Evolutionary conservation across 1,140 invertebrate species (phyloP), one percentile per base, ranked within the genome.

Genomic region (Drosophila trapezifrons): DNA sequence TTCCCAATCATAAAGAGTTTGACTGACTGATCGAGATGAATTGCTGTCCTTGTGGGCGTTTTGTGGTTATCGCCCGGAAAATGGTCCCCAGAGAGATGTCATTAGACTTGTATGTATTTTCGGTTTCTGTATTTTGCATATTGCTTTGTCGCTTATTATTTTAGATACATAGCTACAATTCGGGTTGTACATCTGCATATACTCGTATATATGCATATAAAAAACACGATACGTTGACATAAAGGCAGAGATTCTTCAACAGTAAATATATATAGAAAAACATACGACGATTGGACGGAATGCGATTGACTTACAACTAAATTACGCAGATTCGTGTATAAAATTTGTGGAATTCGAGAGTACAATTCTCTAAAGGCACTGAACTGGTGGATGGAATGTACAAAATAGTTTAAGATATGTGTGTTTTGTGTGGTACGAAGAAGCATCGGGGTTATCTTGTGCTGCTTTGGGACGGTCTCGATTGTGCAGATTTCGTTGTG

Each of bases 341-440:
- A 59, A 78, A 73, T 70, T 74, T 80, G 66, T 52, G 59, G 76
- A 78, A 65, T 74, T 73, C 57, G 49, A 62, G 58, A 65, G 12
- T 54, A 40, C 45, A 45, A 45, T 56, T 54, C 54, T 79, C 42
- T 80, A 85, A 85, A 85, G 82, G 82, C 82, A 85, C 82, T 78
- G 45, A 75, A 76, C 62, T 76, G 75, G 70, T 85, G 78, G 66
- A 78, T 71, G 77, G 63, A 85, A 74, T 71, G 76, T 64, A 51
- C 42, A 75, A 29, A n/a, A 38, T 49, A 60, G 55, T 67, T 67
- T 67, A 67, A 52, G 29, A 66, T 71, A 43, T 37, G 43, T 45
- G 29, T 20, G 5, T 18, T 52, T 40, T 58, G 29, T 47, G 20
- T 46, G 10, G 45, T 59, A 55, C 20, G 58, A 45, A 66, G 57